These are phyloP conservation scores for Oreochromis aureus DNA, from an alignment of 2,113 vertebrate genomes.

Conservation along the genomic window DNA sequence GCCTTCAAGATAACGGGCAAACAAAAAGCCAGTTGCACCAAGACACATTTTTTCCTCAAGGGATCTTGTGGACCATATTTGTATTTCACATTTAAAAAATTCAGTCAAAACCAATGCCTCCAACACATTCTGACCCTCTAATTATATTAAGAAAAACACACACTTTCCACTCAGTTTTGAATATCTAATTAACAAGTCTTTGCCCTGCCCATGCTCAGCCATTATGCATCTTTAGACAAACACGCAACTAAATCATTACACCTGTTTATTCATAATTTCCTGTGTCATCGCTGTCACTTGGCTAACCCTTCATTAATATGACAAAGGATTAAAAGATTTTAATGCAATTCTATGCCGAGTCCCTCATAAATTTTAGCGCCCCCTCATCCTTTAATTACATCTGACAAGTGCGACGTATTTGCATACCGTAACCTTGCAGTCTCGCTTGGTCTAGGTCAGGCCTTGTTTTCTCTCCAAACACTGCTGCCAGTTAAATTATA, in stretches of 20 bases:
- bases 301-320: constrained; percentile 9
- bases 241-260: not conserved
- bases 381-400: constrained; percentile 18
- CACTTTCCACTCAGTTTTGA: not conserved
- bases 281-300: not conserved
- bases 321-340: not conserved
- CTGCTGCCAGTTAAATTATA: not conserved
- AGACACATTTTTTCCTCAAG: not conserved
- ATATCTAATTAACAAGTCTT: not conserved
- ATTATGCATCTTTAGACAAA: not conserved
- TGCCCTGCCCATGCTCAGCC: not conserved
- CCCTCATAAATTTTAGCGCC: not conserved
- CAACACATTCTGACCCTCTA: not conserved
- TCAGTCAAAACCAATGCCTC: not conserved
- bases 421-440: constrained; percentile 34
- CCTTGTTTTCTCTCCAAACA: not conserved
- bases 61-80: not conserved
- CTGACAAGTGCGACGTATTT: constrained; percentile 27
- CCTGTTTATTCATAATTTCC: not conserved
- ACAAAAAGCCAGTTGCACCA: not conserved
- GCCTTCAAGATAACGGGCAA: not conserved
- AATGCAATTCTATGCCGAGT: not conserved
- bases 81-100: not conserved
- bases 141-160: not conserved
- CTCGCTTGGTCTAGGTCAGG: not conserved